Conservation (phyloP, 2,113 vertebrate species). For the Callospermophilus lateralis region DNA sequence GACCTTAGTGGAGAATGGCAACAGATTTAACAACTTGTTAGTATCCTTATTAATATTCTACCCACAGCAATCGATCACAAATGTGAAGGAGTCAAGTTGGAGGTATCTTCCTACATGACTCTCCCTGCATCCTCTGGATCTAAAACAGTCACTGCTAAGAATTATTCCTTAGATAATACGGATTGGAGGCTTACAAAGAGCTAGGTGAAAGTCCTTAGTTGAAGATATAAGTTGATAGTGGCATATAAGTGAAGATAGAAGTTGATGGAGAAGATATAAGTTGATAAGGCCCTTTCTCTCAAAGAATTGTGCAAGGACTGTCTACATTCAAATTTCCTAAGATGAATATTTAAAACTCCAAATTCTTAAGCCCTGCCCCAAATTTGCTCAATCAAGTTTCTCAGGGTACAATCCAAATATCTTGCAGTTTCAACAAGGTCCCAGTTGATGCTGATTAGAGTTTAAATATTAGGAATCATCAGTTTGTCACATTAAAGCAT, state of each 20-base stretch:
- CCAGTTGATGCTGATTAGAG: not conserved
- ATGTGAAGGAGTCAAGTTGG: not conserved
- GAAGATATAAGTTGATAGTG: not conserved
- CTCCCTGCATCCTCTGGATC: not conserved
- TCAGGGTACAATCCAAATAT: not conserved
- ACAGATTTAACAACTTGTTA: not conserved
- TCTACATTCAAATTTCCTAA: not conserved
- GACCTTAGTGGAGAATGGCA: not conserved
- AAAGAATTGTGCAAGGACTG: not conserved
- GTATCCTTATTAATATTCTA: not conserved
- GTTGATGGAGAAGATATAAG: not conserved
- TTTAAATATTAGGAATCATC: constrained; percentile 51
- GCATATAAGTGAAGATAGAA: too few species aligned
- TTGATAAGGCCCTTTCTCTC: not conserved
- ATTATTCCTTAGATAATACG: not conserved
- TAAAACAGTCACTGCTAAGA: not conserved
- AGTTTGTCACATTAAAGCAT: not conserved
- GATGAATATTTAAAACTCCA: not conserved
- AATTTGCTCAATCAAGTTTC: not conserved
- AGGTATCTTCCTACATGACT: not conserved
- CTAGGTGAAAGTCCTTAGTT: not conserved
- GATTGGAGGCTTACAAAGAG: not conserved
- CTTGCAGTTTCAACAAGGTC: not conserved
- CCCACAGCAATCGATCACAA: not conserved
- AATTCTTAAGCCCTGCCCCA: not conserved